phyloP scores from a whole-genome alignment of 92 coral and sea anemone genomes.

The Scolanthus callimorphus region DNA sequence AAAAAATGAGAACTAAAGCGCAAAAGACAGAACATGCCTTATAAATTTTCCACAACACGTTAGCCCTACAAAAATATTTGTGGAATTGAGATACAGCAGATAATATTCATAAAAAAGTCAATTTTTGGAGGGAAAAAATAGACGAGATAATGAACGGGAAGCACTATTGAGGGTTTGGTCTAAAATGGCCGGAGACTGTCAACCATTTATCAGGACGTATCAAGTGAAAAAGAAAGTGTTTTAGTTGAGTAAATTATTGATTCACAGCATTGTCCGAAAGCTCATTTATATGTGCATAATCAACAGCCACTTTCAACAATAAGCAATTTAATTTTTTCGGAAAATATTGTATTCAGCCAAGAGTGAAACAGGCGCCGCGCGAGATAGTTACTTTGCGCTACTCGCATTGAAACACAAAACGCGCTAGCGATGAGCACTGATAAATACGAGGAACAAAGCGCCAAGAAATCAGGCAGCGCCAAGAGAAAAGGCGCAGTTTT shows the following conservation, averaged over 20 bases:
- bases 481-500: conserved; percentile 27
- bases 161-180: no score
- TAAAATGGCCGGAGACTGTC: no score
- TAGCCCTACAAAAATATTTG: no score
- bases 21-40: no score
- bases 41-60: no score
- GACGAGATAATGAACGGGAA: no score
- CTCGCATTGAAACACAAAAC: background rate
- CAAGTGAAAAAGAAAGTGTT: background rate
- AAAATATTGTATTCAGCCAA: background rate
- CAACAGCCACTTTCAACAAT: background rate
- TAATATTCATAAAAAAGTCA: no score
- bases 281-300: conserved; percentile 42
- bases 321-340: conserved; percentile 25
- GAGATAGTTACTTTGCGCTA: background rate
- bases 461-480: conserved; percentile 8
- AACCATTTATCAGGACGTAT: background rate
- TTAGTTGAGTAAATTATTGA: conserved; percentile 16
- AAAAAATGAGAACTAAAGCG: no score
- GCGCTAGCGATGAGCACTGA: conserved; percentile 6
- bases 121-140: no score
- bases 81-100: no score
- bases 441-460: conserved; percentile 1
- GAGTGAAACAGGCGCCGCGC: background rate
- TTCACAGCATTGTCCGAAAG: conserved; percentile 20